Base-by-base conservation (phyloP, 2,797 vertebrate genomes). In the Lepus oiostolus region DNA sequence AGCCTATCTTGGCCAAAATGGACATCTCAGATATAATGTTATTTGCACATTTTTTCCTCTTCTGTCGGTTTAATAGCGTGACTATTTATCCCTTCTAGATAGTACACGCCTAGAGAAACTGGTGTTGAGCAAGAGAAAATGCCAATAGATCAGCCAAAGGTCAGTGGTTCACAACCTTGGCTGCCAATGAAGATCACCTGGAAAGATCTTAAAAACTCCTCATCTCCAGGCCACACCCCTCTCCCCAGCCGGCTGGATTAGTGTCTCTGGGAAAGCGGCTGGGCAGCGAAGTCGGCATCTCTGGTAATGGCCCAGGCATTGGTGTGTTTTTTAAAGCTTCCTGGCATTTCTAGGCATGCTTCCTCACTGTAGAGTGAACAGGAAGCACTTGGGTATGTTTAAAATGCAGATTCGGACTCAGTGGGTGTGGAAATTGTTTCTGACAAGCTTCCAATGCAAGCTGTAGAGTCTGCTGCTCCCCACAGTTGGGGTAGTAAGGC, bases 41-140 rank as follows among this genome's bases (percentile, higher is more conserved):
- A 88, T 93, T 63, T 85, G 26, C 7, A n/a, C 17, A 26, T 8
- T 77, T 85, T 50, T 3, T 84, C 24, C 71, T 80, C 30, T 67
- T 83, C 17, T 74, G 42, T 85, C 75, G 74, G 38, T 67, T 80
- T 79, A 85, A 85, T 91, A 82, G 85, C 87, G 47, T 76, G 74
- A 62, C 58, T 0, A 10, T 28, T 74, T 86, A 84, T 80, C 63
- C 85, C 28, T 92, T 82, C 58, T 83, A 85, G 28, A 88, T 42
- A 90, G 35, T 32, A 35, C 21, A 47, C 67, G 65, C 28, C 24
- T 85, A 75, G 7, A 74, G 84, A 92, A 93, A 10, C 42, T 67
- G 75, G 5, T 85, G 26, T 63, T 17, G 74, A 22, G 9, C 38
- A 87, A 92, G 42, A 81, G 19, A 93, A 74, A 68, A 85, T 13